phyloP scores from a whole-genome alignment of 1,140 invertebrate species.

The Euura saliciscinereae region DNA sequence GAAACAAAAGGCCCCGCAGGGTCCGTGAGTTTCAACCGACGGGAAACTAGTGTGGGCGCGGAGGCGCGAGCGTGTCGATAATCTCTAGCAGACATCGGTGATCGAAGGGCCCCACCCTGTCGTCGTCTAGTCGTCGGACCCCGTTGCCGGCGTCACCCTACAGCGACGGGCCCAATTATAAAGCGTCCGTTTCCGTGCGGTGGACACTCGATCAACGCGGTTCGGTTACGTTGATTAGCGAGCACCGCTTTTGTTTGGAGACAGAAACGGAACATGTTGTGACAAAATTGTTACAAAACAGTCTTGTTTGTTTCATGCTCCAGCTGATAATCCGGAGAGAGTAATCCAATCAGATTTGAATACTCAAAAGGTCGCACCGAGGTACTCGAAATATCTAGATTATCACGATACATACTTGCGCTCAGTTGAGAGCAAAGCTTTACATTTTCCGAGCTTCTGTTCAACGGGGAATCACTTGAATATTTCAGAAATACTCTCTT shows the following conservation, averaged over 20 bases:
- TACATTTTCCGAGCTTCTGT: too few species aligned
- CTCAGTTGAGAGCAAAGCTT: too few species aligned
- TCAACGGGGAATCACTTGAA: too few species aligned
- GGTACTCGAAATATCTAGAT: too few species aligned
- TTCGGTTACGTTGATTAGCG: conserved; percentile 1
- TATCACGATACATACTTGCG: too few species aligned
- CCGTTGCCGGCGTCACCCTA: not conserved
- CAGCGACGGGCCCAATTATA: conserved; percentile 13
- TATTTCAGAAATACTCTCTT: too few species aligned
- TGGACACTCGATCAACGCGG: not conserved
- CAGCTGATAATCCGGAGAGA: too few species aligned
- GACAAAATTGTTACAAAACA: too few species aligned
- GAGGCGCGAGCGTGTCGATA: conserved; percentile 12
- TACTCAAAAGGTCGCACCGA: too few species aligned
- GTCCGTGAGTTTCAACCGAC: not conserved
- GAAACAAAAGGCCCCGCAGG: not conserved
- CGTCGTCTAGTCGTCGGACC: conserved; percentile 1
- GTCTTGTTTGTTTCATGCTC: too few species aligned
- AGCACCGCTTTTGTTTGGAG: not conserved
- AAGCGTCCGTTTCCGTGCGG: conserved; percentile 5
- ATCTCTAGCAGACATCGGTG: conserved; percentile 10
- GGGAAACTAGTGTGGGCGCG: conserved; percentile 1
- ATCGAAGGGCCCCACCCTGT: conserved; percentile 8
- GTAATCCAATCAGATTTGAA: too few species aligned
- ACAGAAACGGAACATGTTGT: too few species aligned